phyloP scores from a whole-genome alignment of 2,113 vertebrate species.

The Stegastes partitus region DNA sequence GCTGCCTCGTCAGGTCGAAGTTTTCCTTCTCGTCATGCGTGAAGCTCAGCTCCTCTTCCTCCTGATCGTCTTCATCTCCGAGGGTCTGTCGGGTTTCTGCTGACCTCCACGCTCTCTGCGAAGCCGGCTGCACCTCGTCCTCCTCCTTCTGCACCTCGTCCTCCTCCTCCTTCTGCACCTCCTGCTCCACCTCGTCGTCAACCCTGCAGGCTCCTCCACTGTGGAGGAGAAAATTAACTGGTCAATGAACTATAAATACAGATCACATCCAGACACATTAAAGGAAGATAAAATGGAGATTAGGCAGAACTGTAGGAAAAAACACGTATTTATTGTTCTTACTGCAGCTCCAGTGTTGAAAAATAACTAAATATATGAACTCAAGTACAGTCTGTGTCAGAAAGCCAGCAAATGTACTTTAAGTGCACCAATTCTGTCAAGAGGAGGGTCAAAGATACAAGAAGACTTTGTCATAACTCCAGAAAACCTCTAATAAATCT shows the following conservation, averaged over 20 bases:
- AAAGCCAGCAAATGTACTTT: too few species aligned
- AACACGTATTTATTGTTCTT: too few species aligned
- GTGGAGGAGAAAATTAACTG: constrained; percentile 1
- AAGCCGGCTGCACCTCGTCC: constrained; percentile 1
- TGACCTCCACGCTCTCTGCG: constrained; percentile 34
- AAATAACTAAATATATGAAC: too few species aligned
- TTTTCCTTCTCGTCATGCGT: constrained; percentile 28
- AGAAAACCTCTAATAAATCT: too few species aligned
- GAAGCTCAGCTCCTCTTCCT: constrained; percentile 54
- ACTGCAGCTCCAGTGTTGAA: too few species aligned
- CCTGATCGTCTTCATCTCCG: constrained; percentile 32
- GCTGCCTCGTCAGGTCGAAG: constrained; percentile 18
- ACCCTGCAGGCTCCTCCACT: constrained; percentile 52
- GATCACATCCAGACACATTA: background rate
- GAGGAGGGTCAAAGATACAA: too few species aligned
- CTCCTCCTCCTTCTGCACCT: constrained; percentile 23
- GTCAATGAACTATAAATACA: background rate
- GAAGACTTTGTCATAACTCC: too few species aligned
- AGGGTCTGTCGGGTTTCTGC: background rate
- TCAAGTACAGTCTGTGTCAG: too few species aligned
- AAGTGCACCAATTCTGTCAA: too few species aligned
- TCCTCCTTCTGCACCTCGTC: constrained; percentile 8
- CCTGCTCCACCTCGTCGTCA: constrained; percentile 36
- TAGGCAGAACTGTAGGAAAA: too few species aligned
- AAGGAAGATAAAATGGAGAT: background rate